These are phyloP conservation scores for Napeogenes inachia DNA, from an alignment of 2,888 invertebrate species.

Conservation along the genomic window DNA sequence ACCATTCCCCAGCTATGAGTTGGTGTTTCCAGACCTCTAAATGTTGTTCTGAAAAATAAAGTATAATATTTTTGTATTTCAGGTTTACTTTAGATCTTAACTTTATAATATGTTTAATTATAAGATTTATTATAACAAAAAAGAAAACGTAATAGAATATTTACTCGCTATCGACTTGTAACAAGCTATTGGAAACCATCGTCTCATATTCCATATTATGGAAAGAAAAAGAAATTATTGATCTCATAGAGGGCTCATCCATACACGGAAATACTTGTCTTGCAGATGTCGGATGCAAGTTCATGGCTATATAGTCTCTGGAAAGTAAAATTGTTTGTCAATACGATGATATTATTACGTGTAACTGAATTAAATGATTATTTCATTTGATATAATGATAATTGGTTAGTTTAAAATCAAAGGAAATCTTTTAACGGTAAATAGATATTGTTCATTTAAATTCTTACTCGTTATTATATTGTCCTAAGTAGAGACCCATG, in stretches of 20 bases:
- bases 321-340: conserved; percentile 30
- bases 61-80: too few relatives aligned
- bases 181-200: conserved; percentile 47
- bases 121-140: too few relatives aligned
- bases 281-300: conserved; percentile 79
- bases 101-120: too few relatives aligned
- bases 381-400: too few relatives aligned
- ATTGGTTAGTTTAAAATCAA: too few relatives aligned
- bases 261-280: conserved; percentile 84
- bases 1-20: conserved; percentile 59
- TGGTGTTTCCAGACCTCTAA: conserved; percentile 47
- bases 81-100: too few relatives aligned
- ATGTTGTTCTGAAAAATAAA: conserved; percentile 36
- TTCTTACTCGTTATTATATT: conserved; percentile 23
- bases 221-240: conserved; percentile 59
- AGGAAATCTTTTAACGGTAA: too few relatives aligned
- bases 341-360: too few relatives aligned
- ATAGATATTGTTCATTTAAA: neutral
- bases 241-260: conserved; percentile 76
- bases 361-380: too few relatives aligned
- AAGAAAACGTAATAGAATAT: conserved; percentile 31
- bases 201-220: conserved; percentile 45
- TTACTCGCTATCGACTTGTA: conserved; percentile 48
- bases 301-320: conserved; percentile 76
- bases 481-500: conserved; percentile 37